Percentiles rank a stretch among this genome's conserved stretches.
Evolutionary conservation across 1,140 invertebrate genomes (phyloP).

Genomic region (Lepidurus packardi): DNA sequence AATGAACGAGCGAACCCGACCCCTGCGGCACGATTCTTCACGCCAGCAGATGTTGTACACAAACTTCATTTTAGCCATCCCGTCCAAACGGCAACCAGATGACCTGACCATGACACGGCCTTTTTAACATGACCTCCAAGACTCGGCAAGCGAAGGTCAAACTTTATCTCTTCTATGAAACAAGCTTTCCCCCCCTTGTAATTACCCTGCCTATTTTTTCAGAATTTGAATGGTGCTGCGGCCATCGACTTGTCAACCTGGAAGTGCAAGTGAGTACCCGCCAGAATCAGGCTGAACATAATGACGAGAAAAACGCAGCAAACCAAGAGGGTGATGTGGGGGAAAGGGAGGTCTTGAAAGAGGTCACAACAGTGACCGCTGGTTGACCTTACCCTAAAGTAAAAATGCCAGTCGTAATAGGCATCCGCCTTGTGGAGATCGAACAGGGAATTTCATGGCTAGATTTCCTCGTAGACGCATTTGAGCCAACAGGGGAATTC

Average conservation of each 20-base stretch:
- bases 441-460: not conserved
- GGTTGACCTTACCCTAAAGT: not conserved
- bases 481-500: not conserved
- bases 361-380: not conserved
- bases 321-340: not conserved
- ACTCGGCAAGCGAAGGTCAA: not conserved
- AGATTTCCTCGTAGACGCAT: not conserved
- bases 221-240: no score
- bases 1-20: not conserved
- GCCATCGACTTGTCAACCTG: no score
- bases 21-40: not conserved
- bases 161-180: conserved; percentile 19
- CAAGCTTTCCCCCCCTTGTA: not conserved
- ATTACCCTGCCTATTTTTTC: not conserved
- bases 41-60: conserved; percentile 12
- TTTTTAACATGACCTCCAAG: not conserved
- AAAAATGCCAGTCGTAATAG: not conserved
- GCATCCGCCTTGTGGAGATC: not conserved
- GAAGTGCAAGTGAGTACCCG: no score
- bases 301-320: not conserved
- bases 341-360: not conserved
- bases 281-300: not conserved
- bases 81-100: not conserved
- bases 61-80: not conserved
- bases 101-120: not conserved